These are phyloP conservation scores for Leucophenga varia DNA, from an alignment of 1,140 invertebrate genomes.

Conservation along the genomic window DNA sequence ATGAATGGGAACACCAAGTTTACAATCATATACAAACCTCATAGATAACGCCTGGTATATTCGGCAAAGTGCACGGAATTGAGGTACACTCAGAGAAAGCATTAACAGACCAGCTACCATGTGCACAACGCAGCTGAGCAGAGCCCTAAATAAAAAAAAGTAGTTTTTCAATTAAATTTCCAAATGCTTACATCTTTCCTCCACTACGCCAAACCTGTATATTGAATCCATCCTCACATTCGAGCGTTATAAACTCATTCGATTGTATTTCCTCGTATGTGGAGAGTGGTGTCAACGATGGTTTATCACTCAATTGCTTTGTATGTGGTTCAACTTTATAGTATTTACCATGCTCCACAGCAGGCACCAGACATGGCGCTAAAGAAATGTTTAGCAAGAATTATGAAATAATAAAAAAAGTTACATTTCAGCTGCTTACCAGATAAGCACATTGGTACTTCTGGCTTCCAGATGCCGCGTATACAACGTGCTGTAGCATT, in stretches of 20 bases:
- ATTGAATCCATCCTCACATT: conserved; percentile 52
- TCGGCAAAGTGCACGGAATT: conserved; percentile 74
- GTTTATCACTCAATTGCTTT: conserved; percentile 39
- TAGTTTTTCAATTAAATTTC: not conserved
- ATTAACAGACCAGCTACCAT: conserved; percentile 75
- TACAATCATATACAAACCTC: conserved; percentile 50
- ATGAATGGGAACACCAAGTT: no score
- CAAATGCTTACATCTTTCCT: not conserved
- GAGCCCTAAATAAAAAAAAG: conserved; percentile 58
- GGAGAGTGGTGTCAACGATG: conserved; percentile 36
- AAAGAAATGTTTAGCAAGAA: not conserved
- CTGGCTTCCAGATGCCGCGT: conserved; percentile 77
- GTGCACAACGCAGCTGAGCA: conserved; percentile 71
- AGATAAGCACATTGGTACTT: conserved; percentile 73
- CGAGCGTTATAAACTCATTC: conserved; percentile 50
- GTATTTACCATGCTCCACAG: conserved; percentile 50
- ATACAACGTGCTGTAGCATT: conserved; percentile 78
- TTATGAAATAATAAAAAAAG: conserved; percentile 1
- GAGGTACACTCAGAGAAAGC: conserved; percentile 75
- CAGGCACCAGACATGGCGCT: conserved; percentile 52
- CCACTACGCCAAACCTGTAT: conserved; percentile 31
- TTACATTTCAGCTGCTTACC: no score
- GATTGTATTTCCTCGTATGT: conserved; percentile 55
- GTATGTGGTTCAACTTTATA: conserved; percentile 50
- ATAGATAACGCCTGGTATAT: conserved; percentile 72